phyloP scores from a whole-genome alignment of 1,140 invertebrate genomes.

The Drosophila santomea region DNA sequence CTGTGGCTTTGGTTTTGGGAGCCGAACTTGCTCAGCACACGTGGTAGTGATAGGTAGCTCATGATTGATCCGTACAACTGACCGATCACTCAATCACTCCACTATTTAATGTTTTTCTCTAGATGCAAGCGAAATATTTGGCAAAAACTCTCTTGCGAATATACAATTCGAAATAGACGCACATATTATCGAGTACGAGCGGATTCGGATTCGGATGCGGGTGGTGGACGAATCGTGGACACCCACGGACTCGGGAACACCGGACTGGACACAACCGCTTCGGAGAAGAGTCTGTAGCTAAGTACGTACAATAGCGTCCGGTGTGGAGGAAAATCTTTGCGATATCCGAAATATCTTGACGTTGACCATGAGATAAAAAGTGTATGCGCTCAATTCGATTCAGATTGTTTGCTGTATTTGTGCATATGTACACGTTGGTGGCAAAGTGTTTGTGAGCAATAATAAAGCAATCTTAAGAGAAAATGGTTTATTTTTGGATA shows the following conservation, averaged over 20 bases:
- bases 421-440: constrained; percentile 24
- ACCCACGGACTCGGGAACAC: constrained; percentile 10
- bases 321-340: constrained; percentile 50
- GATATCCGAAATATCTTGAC: constrained; percentile 60
- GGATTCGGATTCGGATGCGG: background rate
- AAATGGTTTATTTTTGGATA: constrained; percentile 74
- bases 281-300: constrained; percentile 36
- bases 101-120: constrained; percentile 1
- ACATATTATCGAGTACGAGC: constrained; percentile 19
- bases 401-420: constrained; percentile 30
- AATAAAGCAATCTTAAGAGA: constrained; percentile 63
- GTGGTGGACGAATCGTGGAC: background rate
- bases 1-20: constrained; percentile 54
- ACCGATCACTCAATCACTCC: constrained; percentile 22
- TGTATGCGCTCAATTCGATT: constrained; percentile 62
- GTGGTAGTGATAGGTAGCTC: constrained; percentile 74
- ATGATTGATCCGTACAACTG: constrained; percentile 34
- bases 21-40: constrained; percentile 40
- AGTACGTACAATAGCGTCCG: constrained; percentile 44
- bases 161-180: constrained; percentile 17
- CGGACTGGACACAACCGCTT: constrained; percentile 26
- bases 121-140: constrained; percentile 2
- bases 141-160: constrained; percentile 8
- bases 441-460: constrained; percentile 33
- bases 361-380: constrained; percentile 77